Base-by-base conservation (phyloP, 2,888 invertebrate species). In the Callimorpha dominula region DNA sequence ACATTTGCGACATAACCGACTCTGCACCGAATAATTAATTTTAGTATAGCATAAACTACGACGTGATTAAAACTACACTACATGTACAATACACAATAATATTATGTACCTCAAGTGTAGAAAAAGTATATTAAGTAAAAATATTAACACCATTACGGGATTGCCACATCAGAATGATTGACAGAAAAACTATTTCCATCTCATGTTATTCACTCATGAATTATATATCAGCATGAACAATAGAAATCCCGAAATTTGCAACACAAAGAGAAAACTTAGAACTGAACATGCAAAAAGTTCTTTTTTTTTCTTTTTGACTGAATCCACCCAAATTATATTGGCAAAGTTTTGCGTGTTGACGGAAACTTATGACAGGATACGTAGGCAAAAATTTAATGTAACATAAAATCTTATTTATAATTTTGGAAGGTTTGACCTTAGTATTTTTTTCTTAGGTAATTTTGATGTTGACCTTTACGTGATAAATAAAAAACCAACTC, bases 221-320 rank as follows among this genome's bases (percentile, higher is more conserved):
- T 82, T 77, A 82, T 82, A 78, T 77, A 82, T 78, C 57, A 69
- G 66, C 6, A 46, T 64, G 40, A 73, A 83, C 78, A 83, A 76
- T 65, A 68, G 65, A 60, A 49, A 70, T 65, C 75, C 67, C 60
- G 65, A 77, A 46, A 79, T 71, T 79, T 72, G 62, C 65, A 73
- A 71, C 57, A 81, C 77, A 78, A 84, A 60, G 71, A 57, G 71
- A 69, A 68, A 80, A 77, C 78, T 77, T 75, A 46, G 68, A 20
- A 43, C 40, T 52, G 63, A 76, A 79, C 67, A 82, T 83, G 79
- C 77, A 82, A 84, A 84, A 78, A 79, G 73, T 31, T 31, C 31
- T 66, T 75, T 77, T 66, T 77, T 66, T 69, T 62, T 82, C 78
- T 74, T 67, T 77, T 73, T 76, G 79, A 76, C 72, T 49, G 74